Base-by-base conservation (phyloP, 2,888 invertebrate genomes). In the Drosophila infuscata region DNA sequence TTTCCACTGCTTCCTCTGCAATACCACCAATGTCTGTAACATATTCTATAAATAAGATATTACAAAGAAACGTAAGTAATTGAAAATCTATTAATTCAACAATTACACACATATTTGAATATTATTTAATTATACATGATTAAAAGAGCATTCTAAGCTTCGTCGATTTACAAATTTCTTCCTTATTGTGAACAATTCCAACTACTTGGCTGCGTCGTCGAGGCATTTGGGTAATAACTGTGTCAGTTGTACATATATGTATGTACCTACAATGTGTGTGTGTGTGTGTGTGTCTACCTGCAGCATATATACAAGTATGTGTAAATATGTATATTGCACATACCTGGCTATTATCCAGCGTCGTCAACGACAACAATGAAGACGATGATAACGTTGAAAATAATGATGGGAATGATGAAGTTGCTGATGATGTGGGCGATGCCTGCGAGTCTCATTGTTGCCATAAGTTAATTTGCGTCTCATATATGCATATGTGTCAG, bases 391-490 rank as follows among this genome's bases (percentile, higher is more conserved):
- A 57, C 41, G 64, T 52, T 54, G 74, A 63, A 9, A 57, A 57
- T 36, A 74, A 58, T 30, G 76, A 60, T 48, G 35, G 48, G 29
- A 30, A 54, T 49, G 76, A 53, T 52, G 82, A 59, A 46, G 81
- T 33, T 53, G 57, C 52, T 69, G 74, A 72, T 46, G 77, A 83
- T 64, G 82, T 70, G 60, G 69, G 70, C 79, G 66, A 70, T 41
- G 76, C 75, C 73, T 69, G 59, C 70, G 62, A 74, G 49, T 57
- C 70, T 70, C 79, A 79, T 82, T 82, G 90, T 89, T 87, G 79
- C 82, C 81, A 83, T 87, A 87, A 87, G 90, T 88, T 89, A 87
- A 87, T 87, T 87, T 87, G 75, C 75, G 70, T 82, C 83, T 88
- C 81, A 83, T 68, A 67, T 86, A 85, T 87, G 88, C 88, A 89